Percentiles rank a stretch among this genome's conserved stretches.
Evolutionary conservation across 2,797 vertebrate genomes (phyloP).

Genomic region (Anguilla anguilla): DNA sequence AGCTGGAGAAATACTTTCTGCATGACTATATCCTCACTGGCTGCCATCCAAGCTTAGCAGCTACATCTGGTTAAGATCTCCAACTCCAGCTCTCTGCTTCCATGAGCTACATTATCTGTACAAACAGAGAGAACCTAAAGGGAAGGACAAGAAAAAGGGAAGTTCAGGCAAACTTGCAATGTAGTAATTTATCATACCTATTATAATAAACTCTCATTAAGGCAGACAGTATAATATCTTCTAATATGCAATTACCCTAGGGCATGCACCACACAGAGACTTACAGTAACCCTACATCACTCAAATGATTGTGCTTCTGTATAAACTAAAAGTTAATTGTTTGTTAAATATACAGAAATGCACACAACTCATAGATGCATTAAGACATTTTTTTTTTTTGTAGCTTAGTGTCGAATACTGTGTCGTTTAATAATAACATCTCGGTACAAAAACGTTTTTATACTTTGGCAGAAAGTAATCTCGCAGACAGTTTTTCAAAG

Average conservation of each 20-base stretch:
- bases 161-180: not conserved
- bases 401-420: not conserved
- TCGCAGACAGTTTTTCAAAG: not conserved
- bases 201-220: conserved; percentile 5
- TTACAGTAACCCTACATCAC: not conserved
- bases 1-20: conserved; percentile 73
- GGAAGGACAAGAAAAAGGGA: not conserved
- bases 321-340: not conserved
- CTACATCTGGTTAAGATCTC: conserved; percentile 76
- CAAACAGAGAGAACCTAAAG: not conserved
- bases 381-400: not conserved
- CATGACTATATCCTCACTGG: conserved; percentile 78
- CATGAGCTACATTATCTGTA: conserved; percentile 7
- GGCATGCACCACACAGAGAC: not conserved
- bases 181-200: conserved; percentile 2
- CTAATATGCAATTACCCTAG: not conserved
- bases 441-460: not conserved
- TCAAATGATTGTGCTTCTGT: not conserved
- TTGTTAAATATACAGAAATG: no score
- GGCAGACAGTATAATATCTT: not conserved
- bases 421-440: not conserved
- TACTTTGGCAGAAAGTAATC: not conserved
- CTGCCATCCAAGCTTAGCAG: conserved; percentile 66
- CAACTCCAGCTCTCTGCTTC: conserved; percentile 37
- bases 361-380: no score